Percentiles rank a stretch among this genome's conserved stretches.
phyloP scores from a whole-genome alignment of 92 coral and sea anemone genomes.

The Montipora capitata region DNA sequence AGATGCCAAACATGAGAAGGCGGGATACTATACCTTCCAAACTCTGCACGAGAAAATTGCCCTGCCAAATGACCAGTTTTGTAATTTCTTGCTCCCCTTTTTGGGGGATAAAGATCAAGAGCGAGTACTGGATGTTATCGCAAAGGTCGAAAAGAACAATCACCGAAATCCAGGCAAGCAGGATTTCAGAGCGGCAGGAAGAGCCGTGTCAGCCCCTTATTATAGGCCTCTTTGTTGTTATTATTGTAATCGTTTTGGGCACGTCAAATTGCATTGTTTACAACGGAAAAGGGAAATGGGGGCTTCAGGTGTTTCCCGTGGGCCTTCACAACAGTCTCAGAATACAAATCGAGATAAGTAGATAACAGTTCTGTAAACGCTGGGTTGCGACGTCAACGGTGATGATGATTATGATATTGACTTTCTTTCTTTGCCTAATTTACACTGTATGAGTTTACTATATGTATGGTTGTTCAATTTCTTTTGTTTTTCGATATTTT shows the following conservation, averaged over 20 bases:
- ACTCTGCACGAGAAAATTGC: conserved; percentile 51
- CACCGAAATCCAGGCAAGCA: not conserved
- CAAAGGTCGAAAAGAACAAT: conserved; percentile 52
- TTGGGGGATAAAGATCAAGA: conserved; percentile 72
- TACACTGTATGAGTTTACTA: not conserved
- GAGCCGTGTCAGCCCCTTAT: conserved; percentile 1
- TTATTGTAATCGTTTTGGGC: conserved; percentile 33
- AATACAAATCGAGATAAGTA: not conserved
- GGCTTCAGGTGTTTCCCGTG: not conserved
- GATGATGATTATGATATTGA: not conserved
- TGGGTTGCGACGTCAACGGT: not conserved
- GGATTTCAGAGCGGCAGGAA: not conserved
- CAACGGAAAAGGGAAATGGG: conserved; percentile 30
- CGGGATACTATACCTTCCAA: conserved; percentile 43
- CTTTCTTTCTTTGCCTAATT: not conserved
- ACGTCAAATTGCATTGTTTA: conserved; percentile 29
- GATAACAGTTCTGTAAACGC: not conserved
- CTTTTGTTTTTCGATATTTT: not conserved
- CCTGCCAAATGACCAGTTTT: conserved; percentile 34
- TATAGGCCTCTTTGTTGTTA: conserved; percentile 10
- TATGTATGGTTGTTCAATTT: not conserved
- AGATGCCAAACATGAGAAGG: conserved; percentile 53
- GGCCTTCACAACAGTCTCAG: not conserved
- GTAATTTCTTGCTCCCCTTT: conserved; percentile 34
- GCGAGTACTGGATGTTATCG: conserved; percentile 32